Evolutionary conservation across 2,888 invertebrate genomes (phyloP).

Genomic region (Patella ulyssiponensis): DNA sequence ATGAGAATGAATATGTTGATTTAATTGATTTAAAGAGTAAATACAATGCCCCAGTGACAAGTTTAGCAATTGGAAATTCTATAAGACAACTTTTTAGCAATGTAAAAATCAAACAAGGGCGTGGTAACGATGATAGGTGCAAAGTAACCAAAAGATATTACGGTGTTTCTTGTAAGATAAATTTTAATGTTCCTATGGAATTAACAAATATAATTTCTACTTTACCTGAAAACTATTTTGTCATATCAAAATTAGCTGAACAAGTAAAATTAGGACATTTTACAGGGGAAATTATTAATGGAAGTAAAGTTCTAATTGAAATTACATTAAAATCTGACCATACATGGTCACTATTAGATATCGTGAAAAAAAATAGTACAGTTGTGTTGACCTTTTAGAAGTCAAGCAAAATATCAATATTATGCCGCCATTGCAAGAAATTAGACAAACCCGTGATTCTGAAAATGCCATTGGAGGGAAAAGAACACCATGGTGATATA

Average conservation of each 20-base stretch:
- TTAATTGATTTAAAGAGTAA: too few species aligned
- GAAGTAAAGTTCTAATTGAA: slow-evolving; percentile 14
- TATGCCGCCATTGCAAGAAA: too few species aligned
- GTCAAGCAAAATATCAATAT: too few species aligned
- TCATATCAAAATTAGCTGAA: slow-evolving; percentile 3
- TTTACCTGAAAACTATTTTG: slow-evolving; percentile 22
- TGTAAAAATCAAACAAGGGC: background rate
- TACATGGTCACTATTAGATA: background rate
- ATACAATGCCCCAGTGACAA: too few species aligned
- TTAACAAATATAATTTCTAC: slow-evolving; percentile 5
- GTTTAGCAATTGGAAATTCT: too few species aligned
- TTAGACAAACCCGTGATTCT: too few species aligned
- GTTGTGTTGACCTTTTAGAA: background rate
- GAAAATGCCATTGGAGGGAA: too few species aligned
- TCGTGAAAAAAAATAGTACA: background rate
- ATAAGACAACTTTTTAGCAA: too few species aligned
- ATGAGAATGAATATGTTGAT: too few species aligned
- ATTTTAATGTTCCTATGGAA: background rate
- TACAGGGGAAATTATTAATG: slow-evolving; percentile 17
- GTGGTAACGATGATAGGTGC: background rate
- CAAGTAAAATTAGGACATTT: slow-evolving; percentile 13
- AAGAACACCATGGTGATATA: too few species aligned
- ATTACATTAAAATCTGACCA: slow-evolving; percentile 2
- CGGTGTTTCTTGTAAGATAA: background rate
- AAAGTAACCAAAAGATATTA: background rate